phyloP scores from a whole-genome alignment of 1,140 invertebrate genomes.

The Euschistus heros region DNA sequence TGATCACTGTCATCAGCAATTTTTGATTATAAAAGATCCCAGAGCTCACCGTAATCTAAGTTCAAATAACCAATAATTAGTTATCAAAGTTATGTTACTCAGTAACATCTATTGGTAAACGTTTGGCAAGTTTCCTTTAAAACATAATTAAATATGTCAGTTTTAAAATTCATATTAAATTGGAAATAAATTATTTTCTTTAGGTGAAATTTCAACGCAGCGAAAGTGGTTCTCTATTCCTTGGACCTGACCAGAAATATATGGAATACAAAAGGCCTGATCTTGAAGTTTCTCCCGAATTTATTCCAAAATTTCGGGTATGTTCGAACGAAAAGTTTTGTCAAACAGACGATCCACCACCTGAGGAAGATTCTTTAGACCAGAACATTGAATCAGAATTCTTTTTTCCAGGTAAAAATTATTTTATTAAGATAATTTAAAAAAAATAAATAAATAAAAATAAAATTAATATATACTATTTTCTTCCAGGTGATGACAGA shows the following conservation, averaged over 20 bases:
- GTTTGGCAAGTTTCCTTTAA: too few relatives aligned
- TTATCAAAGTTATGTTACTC: too few relatives aligned
- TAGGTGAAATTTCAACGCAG: slow-evolving; percentile 34
- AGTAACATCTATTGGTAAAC: too few relatives aligned
- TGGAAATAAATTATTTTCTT: neutral
- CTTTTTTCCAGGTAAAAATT: slow-evolving; percentile 17
- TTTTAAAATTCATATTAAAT: too few relatives aligned
- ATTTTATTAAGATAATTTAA: neutral
- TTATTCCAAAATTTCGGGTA: slow-evolving; percentile 43
- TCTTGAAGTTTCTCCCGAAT: slow-evolving; percentile 31
- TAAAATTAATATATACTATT: neutral
- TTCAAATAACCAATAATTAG: too few relatives aligned
- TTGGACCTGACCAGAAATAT: slow-evolving; percentile 38
- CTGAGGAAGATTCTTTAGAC: slow-evolving; percentile 32
- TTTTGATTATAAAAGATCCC: too few relatives aligned
- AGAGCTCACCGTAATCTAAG: too few relatives aligned
- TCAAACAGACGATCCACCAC: slow-evolving; percentile 41
- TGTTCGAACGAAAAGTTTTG: slow-evolving; percentile 45
- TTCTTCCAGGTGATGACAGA: slow-evolving; percentile 30
- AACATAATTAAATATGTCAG: too few relatives aligned
- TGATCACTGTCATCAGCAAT: too few relatives aligned
- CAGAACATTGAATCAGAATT: slow-evolving; percentile 26
- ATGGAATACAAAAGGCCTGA: slow-evolving; percentile 41
- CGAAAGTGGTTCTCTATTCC: slow-evolving; percentile 34
- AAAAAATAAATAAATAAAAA: neutral